Evolutionary conservation across 2,797 vertebrate species (phyloP), one percentile per base, ranked within the genome.

Genomic region (Kryptopterus vitreolus): DNA sequence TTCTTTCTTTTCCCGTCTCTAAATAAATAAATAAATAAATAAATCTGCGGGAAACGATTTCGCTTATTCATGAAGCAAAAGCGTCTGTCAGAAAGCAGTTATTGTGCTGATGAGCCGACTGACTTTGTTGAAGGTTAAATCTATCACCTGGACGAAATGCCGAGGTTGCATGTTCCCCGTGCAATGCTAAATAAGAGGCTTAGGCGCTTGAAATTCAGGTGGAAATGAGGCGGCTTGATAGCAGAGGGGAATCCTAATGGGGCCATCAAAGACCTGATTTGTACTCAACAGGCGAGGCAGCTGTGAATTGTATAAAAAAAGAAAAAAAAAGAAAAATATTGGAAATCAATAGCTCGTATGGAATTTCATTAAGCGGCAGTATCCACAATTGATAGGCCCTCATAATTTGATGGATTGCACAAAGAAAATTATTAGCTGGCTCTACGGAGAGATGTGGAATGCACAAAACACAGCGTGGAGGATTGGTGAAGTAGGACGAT

Each of bases 321-420:
- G n/a, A n/a, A n/a, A n/a, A n/a, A n/a, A n/a, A n/a, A n/a, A n/a
- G n/a, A n/a, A n/a, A 94, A 96, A 95, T 95, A 99, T 98, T 96
- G 96, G 96, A 97, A 98, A 99, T 99, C 97, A 95, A 97, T 98
- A 92, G 86, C 93, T 94, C 95, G 94, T 97, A 97, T 97, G 96
- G 97, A 98, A 99, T 98, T 98, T 96, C 96, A 99, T 98, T 98
- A 99, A 95, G 96, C 91, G 93, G 96, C 96, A 92, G 96, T 95
- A 96, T 98, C 96, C 96, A 96, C 95, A 95, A 96, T 95, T 97
- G 96, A 98, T 98, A 95, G 95, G 89, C 91, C 93, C 94, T 98
- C 98, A 98, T 99, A 98, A 98, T 97, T 97, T 97, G 96, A 99
- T 98, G 96, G 96, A 98, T 97, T 95, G 96, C 92, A 94, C 95